Percentiles rank a stretch among this genome's conserved stretches.
phyloP scores from a whole-genome alignment of 2,113 vertebrate genomes.

The Sarotherodon lohbergeri region DNA sequence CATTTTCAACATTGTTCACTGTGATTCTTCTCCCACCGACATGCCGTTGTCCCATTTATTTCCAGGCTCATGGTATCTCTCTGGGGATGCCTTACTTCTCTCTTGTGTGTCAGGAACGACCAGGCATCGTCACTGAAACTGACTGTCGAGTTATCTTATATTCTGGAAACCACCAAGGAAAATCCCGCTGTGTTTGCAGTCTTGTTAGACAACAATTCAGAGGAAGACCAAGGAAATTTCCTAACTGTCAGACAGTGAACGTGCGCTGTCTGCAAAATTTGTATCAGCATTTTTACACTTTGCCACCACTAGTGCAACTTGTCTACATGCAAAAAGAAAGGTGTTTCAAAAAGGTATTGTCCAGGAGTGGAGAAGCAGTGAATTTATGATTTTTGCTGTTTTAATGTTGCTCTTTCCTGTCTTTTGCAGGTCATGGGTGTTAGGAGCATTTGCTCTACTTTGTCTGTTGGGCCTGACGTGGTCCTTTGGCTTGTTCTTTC shows the following conservation, averaged over 20 bases:
- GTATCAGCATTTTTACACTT: background rate
- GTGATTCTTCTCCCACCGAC: slow-evolving; percentile 77
- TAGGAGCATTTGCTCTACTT: slow-evolving; percentile 90
- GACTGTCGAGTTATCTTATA: slow-evolving; percentile 58
- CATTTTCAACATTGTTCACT: slow-evolving; percentile 57
- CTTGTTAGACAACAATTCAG: slow-evolving; percentile 12
- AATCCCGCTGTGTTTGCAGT: slow-evolving; percentile 42
- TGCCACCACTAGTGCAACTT: background rate
- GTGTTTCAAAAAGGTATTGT: background rate
- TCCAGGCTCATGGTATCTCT: slow-evolving; percentile 1
- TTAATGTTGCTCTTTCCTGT: slow-evolving; percentile 27
- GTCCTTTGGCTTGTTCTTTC: slow-evolving; percentile 93
- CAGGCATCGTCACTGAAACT: slow-evolving; percentile 36
- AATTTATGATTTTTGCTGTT: background rate
- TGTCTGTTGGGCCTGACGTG: slow-evolving; percentile 93
- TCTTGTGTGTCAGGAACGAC: slow-evolving; percentile 44
- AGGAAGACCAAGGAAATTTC: slow-evolving; percentile 8
- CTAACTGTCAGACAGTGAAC: background rate
- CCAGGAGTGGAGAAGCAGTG: background rate
- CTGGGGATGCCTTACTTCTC: slow-evolving; percentile 9
- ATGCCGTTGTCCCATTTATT: slow-evolving; percentile 69
- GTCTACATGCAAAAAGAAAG: background rate
- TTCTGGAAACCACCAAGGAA: slow-evolving; percentile 52
- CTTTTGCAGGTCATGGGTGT: slow-evolving; percentile 90
- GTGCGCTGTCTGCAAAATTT: background rate